These are phyloP conservation scores for Hydractinia symbiolongicarpus DNA, from an alignment of 30 jellyfish, hydroid and myxozoan genomes.

Conservation along the genomic window DNA sequence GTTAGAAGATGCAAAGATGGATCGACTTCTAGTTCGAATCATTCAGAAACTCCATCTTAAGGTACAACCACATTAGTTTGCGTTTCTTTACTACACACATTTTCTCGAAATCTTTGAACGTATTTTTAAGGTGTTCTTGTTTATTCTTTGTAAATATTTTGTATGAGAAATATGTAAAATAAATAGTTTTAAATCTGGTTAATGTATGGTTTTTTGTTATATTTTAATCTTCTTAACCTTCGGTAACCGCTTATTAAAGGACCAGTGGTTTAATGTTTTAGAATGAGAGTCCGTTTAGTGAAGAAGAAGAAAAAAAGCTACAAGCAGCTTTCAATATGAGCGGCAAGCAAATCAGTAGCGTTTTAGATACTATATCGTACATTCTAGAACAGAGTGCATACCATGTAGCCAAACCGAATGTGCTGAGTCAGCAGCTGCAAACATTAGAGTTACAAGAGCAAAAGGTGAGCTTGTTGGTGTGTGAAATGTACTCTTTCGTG, in stretches of 20 bases:
- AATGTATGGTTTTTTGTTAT: too few relatives aligned
- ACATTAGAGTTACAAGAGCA: conserved; percentile 44
- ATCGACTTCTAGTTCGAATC: conserved; percentile 57
- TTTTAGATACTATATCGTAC: conserved; percentile 65
- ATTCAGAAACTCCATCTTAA: conserved; percentile 58
- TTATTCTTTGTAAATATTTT: too few relatives aligned
- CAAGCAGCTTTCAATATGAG: conserved; percentile 69
- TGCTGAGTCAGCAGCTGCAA: conserved; percentile 65
- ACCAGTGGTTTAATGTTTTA: background rate
- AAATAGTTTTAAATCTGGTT: too few relatives aligned
- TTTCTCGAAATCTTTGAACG: too few relatives aligned
- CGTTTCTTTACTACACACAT: background rate
- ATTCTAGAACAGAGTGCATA: conserved; percentile 93
- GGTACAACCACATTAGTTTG: conserved; percentile 29
- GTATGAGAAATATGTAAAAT: too few relatives aligned
- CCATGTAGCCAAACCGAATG: conserved; percentile 76
- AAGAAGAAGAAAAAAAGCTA: conserved; percentile 77
- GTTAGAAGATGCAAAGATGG: conserved; percentile 43
- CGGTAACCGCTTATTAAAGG: too few relatives aligned
- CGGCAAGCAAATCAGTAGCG: conserved; percentile 56
- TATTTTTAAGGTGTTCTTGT: too few relatives aligned
- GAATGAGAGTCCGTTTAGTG: conserved; percentile 90
- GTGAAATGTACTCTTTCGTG: too few relatives aligned
- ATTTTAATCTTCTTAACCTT: too few relatives aligned
- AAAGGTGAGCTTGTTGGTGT: conserved; percentile 36